Conservation (phyloP, 2,888 invertebrate genomes). For the Bibio marci region DNA sequence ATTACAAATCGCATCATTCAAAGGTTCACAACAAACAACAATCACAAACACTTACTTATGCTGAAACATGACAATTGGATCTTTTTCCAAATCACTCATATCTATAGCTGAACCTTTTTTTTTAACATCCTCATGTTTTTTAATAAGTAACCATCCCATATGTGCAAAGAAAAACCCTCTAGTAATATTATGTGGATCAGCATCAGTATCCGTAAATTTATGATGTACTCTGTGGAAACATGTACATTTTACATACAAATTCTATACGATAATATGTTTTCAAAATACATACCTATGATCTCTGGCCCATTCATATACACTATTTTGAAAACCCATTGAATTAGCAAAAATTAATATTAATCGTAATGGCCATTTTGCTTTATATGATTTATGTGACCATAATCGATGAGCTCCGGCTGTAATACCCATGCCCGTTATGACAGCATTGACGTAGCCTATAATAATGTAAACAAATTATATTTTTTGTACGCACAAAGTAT, state of each 20-base stretch:
- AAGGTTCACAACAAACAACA: too few relatives aligned
- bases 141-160: conserved; percentile 80
- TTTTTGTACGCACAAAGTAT: too few relatives aligned
- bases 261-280: too few relatives aligned
- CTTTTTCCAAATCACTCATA: conserved; percentile 70
- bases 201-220: conserved; percentile 77
- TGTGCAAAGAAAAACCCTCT: conserved; percentile 92
- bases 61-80: conserved; percentile 75
- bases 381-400: conserved; percentile 88
- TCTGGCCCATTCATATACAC: conserved; percentile 60
- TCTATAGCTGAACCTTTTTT: conserved; percentile 67
- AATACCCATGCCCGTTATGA: conserved; percentile 58
- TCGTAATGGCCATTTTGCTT: conserved; percentile 72
- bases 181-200: conserved; percentile 76
- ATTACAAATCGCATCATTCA: too few relatives aligned
- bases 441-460: too few relatives aligned
- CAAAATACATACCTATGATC: conserved; percentile 4
- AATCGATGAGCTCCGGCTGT: conserved; percentile 90
- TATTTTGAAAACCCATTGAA: conserved; percentile 78
- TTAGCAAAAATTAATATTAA: conserved; percentile 64
- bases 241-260: too few relatives aligned
- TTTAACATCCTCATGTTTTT: conserved; percentile 80
- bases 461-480: too few relatives aligned
- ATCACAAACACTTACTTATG: too few relatives aligned
- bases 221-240: conserved; percentile 81